A percentile compares a stretch with the other conserved stretches of the same genome.
Evolutionary conservation across 1,140 invertebrate genomes (phyloP).

Genomic region (Halotydeus destructor): DNA sequence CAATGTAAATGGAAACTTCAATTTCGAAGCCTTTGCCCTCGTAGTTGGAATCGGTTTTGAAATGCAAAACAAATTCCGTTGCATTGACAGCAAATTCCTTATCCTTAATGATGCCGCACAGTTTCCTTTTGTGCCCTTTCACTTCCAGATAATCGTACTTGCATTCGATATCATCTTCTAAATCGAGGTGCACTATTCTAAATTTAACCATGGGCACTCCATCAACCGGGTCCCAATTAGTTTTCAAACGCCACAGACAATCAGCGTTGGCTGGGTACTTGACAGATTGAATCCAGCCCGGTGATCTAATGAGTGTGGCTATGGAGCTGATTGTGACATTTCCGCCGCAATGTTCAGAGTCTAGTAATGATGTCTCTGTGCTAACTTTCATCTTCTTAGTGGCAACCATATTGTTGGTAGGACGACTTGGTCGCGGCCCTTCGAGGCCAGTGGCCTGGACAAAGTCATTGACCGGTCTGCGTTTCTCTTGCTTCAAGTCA

Average conservation of each 20-base stretch:
- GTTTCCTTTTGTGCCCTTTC: conserved; percentile 6
- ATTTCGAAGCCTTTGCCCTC: conserved; percentile 15
- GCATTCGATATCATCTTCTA: conserved; percentile 15
- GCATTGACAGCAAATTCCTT: conserved; percentile 13
- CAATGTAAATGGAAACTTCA: conserved; percentile 11
- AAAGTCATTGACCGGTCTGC: too few relatives aligned
- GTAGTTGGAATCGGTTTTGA: conserved; percentile 15
- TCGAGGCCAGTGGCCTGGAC: too few relatives aligned
- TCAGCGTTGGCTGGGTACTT: conserved; percentile 16
- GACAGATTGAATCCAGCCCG: not conserved
- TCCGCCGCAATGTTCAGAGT: conserved; percentile 4
- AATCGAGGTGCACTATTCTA: conserved; percentile 10
- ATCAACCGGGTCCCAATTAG: not conserved
- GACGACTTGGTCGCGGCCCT: too few relatives aligned
- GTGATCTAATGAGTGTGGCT: not conserved
- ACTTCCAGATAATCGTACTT: conserved; percentile 14
- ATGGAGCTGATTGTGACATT: not conserved
- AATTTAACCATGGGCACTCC: conserved; percentile 10
- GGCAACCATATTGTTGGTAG: too few relatives aligned
- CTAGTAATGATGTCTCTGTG: too few relatives aligned
- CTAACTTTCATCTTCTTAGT: too few relatives aligned
- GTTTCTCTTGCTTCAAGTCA: too few relatives aligned
- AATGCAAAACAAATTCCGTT: conserved; percentile 10
- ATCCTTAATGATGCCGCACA: conserved; percentile 14
- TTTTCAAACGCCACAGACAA: conserved; percentile 15